Conservation (phyloP, 1,140 invertebrate genomes). For the Ephestia elutella region DNA sequence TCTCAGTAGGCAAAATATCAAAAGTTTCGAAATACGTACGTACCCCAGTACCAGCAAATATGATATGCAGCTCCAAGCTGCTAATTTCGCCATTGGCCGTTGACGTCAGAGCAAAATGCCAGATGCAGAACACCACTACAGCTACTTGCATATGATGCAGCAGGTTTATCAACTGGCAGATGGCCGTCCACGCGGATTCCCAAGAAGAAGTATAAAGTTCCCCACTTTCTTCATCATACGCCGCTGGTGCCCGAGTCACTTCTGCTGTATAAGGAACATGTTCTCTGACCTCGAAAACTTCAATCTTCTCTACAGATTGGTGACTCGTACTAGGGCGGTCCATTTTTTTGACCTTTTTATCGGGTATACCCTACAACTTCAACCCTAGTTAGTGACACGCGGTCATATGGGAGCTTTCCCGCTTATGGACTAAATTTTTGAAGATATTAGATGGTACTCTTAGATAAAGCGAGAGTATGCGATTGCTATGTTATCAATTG, state of each 20-base stretch:
- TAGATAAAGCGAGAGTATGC: slow-evolving; percentile 50
- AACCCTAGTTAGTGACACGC: slow-evolving; percentile 18
- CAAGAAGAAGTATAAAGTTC: slow-evolving; percentile 45
- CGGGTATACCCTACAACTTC: slow-evolving; percentile 29
- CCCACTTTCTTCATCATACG: slow-evolving; percentile 59
- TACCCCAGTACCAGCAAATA: slow-evolving; percentile 68
- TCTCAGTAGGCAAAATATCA: background rate
- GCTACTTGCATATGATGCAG: slow-evolving; percentile 65
- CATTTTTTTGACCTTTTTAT: slow-evolving; percentile 34
- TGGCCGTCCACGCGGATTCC: slow-evolving; percentile 54
- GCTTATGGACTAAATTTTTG: slow-evolving; percentile 28
- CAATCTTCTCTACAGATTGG: slow-evolving; percentile 61
- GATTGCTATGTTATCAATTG: slow-evolving; percentile 49
- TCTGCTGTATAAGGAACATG: slow-evolving; percentile 66
- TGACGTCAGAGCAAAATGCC: slow-evolving; percentile 61
- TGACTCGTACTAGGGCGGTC: slow-evolving; percentile 60
- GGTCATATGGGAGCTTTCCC: slow-evolving; percentile 35
- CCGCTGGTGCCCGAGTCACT: slow-evolving; percentile 47
- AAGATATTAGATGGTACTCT: slow-evolving; percentile 30
- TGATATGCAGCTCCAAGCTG: slow-evolving; percentile 61
- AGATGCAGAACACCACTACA: slow-evolving; percentile 60
- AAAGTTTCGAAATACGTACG: slow-evolving; percentile 18
- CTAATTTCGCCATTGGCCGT: slow-evolving; percentile 50
- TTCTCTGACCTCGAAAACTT: slow-evolving; percentile 63
- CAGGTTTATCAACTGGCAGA: slow-evolving; percentile 59